phyloP scores from a whole-genome alignment of 1,140 invertebrate genomes.

The Drosophila guanche region DNA sequence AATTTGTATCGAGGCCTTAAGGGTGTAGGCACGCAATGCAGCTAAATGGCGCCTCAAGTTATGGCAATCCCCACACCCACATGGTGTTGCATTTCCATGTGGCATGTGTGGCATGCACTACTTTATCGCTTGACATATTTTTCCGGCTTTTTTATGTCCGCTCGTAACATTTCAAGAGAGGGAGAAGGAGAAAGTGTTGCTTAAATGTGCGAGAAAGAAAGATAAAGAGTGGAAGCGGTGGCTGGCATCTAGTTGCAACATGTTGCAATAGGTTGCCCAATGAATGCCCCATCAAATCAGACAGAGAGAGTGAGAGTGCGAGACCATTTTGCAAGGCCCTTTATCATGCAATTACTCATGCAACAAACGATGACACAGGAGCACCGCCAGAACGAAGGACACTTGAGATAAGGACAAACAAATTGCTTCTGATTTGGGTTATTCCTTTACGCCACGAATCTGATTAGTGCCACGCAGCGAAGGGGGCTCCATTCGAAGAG shows the following conservation, averaged over 20 bases:
- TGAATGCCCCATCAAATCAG: conserved; percentile 57
- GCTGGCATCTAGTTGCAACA: conserved; percentile 51
- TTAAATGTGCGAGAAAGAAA: conserved; percentile 33
- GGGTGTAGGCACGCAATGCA: conserved; percentile 41
- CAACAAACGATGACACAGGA: conserved; percentile 51
- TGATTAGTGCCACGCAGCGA: conserved; percentile 27
- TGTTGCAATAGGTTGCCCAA: conserved; percentile 45
- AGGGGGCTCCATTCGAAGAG: not conserved
- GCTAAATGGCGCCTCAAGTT: conserved; percentile 56
- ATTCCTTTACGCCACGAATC: conserved; percentile 7
- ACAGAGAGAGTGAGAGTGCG: not conserved
- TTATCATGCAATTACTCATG: conserved; percentile 72
- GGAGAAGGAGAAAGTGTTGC: conserved; percentile 12
- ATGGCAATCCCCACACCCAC: conserved; percentile 15
- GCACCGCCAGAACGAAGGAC: conserved; percentile 17
- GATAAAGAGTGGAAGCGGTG: not conserved
- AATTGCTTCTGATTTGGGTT: conserved; percentile 17
- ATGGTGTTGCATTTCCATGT: conserved; percentile 1
- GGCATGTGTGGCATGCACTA: conserved; percentile 10
- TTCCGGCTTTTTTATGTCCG: conserved; percentile 18
- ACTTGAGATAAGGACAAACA: conserved; percentile 7
- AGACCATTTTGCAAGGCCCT: conserved; percentile 57
- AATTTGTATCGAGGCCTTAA: conserved; percentile 9
- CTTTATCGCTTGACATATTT: conserved; percentile 45
- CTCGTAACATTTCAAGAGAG: conserved; percentile 44